Base-by-base conservation (phyloP, 2,113 vertebrate genomes). In the Rhinichthys klamathensis region DNA sequence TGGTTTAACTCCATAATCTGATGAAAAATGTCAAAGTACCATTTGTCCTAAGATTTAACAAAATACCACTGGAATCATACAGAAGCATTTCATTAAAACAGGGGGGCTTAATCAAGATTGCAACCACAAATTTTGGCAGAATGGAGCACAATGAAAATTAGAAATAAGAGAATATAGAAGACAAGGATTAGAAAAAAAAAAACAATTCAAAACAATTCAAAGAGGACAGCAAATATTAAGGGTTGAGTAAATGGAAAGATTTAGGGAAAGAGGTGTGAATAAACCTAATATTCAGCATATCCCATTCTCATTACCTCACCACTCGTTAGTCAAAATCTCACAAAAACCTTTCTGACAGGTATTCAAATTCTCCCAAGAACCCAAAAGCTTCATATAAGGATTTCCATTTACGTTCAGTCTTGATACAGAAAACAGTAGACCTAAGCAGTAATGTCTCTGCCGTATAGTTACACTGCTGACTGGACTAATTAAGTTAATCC, bases 401-500 rank as follows among this genome's bases (percentile, higher is more conserved):
- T 73, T 44, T 30, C 15, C 41, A 65, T 38, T 11, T 27, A 32
- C 35, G 25, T 41, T 41, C 6, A 49, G 32, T 32, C 6, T 30
- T 15, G 16, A 73, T 49, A 4, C 60, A 67, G 35, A 67, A 67
- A 51, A 30, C 6, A 21, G n/a, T 46, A 16, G 41, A 82, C 27
- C 23, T 9, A 21, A 54, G 6, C 2, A 0, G 2, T 35, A 51
- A 54, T 70, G 63, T 82, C 13, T 81, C 63, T 44, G 32, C 35
- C 10, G 9, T 49, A 67, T 61, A n/a, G 35, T 46, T 63, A 35
- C 27, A 18, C 41, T 54, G 73, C 60, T 70, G 65, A 54, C 73
- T 56, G 32, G 49, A 79, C 81, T 79, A 78, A 87, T 87, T 83
- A 87, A 83, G 49, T 72, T 87, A 79, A 87, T 87, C 51, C 56